Conservation (phyloP, 2,113 vertebrate species). For the Cynocephalus volans region DNA sequence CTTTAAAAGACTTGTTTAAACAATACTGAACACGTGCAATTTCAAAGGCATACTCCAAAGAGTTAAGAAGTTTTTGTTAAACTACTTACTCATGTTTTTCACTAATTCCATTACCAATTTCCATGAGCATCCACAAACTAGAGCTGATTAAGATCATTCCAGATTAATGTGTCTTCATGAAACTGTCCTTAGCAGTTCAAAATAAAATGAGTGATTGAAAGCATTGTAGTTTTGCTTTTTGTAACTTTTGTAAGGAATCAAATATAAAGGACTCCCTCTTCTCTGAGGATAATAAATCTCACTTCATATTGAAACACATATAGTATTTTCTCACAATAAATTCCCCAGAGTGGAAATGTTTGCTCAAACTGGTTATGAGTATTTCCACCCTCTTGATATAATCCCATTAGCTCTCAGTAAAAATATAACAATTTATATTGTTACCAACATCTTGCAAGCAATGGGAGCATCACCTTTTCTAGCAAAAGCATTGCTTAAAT, state of each 20-base stretch:
- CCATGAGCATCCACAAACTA: not conserved
- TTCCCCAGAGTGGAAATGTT: constrained; percentile 46
- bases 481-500: constrained; percentile 1
- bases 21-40: not conserved
- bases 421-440: not conserved
- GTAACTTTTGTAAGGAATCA: constrained; percentile 27
- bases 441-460: not conserved
- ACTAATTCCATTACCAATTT: not conserved
- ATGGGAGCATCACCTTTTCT: not conserved
- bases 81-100: not conserved
- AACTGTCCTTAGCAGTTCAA: not conserved
- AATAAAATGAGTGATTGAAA: constrained; percentile 40
- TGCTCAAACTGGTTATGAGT: not conserved
- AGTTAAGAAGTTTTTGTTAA: constrained; percentile 10
- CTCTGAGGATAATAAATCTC: constrained; percentile 40
- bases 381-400: constrained; percentile 41
- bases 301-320: constrained; percentile 12
- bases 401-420: constrained; percentile 40
- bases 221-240: not conserved
- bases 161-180: not conserved
- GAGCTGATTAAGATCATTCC: not conserved
- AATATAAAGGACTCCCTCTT: constrained; percentile 9
- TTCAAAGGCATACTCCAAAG: constrained; percentile 17
- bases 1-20: constrained; percentile 31
- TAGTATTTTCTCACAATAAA: constrained; percentile 10